phyloP scores from a whole-genome alignment of 2,888 invertebrate genomes.

The Oxycera nigricornis region DNA sequence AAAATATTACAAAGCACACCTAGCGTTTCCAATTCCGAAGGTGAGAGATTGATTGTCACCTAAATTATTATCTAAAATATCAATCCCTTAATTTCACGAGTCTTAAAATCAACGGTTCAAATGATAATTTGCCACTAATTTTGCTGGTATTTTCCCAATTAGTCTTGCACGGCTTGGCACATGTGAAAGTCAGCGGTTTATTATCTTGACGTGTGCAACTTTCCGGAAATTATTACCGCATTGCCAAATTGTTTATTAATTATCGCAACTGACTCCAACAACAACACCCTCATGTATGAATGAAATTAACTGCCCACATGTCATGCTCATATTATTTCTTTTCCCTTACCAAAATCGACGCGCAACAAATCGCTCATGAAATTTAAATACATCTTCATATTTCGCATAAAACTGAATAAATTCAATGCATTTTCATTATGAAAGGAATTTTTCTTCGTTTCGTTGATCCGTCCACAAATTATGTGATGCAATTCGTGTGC shows the following conservation, averaged over 20 bases:
- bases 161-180: slow-evolving; percentile 26
- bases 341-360: not conserved
- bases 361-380: slow-evolving; percentile 24
- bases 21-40: too few relatives aligned
- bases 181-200: slow-evolving; percentile 10
- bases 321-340: not conserved
- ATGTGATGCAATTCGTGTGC: too few relatives aligned
- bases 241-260: slow-evolving; percentile 20
- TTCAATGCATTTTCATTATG: not conserved
- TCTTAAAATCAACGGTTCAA: too few relatives aligned
- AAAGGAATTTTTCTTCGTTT: too few relatives aligned
- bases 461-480: too few relatives aligned
- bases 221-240: slow-evolving; percentile 26
- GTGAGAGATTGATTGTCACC: too few relatives aligned
- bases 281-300: slow-evolving; percentile 31
- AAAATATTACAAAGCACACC: too few relatives aligned
- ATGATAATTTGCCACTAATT: too few relatives aligned
- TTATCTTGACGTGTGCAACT: slow-evolving; percentile 31
- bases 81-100: too few relatives aligned
- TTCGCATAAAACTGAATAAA: slow-evolving; percentile 36
- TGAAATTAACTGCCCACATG: not conserved
- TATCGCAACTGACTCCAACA: slow-evolving; percentile 9
- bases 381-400: slow-evolving; percentile 5
- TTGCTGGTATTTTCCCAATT: too few relatives aligned
- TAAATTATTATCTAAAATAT: too few relatives aligned